These are phyloP conservation scores for Apotomis turbidana DNA, from an alignment of 2,888 invertebrate genomes.

Conservation along the genomic window DNA sequence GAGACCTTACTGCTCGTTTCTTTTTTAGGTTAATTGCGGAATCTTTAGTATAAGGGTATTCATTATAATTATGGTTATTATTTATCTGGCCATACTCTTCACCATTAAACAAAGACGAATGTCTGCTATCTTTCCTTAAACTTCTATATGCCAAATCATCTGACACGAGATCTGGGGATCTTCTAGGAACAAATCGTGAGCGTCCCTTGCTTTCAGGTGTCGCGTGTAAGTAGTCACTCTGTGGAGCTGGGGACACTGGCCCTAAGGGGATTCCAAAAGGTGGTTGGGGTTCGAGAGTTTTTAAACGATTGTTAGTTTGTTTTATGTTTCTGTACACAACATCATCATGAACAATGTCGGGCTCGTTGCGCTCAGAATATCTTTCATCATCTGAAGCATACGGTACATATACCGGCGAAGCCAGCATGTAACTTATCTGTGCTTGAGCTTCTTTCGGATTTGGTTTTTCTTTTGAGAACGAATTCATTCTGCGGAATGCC, in stretches of 20 bases:
- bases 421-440: constrained; percentile 87
- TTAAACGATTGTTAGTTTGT: constrained; percentile 88
- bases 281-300: constrained; percentile 91
- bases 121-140: constrained; percentile 90
- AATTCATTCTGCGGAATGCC: constrained; percentile 89
- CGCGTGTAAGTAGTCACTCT: constrained; percentile 93
- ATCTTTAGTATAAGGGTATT: constrained; percentile 69
- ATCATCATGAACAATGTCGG: constrained; percentile 92
- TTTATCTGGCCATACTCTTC: constrained; percentile 79
- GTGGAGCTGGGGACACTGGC: constrained; percentile 90
- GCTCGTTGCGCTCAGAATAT: constrained; percentile 87
- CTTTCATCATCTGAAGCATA: constrained; percentile 78
- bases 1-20: constrained; percentile 91
- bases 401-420: constrained; percentile 86
- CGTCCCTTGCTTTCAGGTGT: constrained; percentile 85
- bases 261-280: constrained; percentile 96
- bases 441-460: constrained; percentile 70
- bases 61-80: constrained; percentile 72
- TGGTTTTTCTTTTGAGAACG: constrained; percentile 79
- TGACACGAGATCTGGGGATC: constrained; percentile 91
- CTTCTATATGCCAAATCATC: constrained; percentile 95
- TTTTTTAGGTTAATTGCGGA: constrained; percentile 84
- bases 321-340: constrained; percentile 92
- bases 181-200: constrained; percentile 86
- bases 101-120: constrained; percentile 78